Evolutionary conservation across 2,888 invertebrate genomes (phyloP).

Genomic region (Epistrophe grossulariae): DNA sequence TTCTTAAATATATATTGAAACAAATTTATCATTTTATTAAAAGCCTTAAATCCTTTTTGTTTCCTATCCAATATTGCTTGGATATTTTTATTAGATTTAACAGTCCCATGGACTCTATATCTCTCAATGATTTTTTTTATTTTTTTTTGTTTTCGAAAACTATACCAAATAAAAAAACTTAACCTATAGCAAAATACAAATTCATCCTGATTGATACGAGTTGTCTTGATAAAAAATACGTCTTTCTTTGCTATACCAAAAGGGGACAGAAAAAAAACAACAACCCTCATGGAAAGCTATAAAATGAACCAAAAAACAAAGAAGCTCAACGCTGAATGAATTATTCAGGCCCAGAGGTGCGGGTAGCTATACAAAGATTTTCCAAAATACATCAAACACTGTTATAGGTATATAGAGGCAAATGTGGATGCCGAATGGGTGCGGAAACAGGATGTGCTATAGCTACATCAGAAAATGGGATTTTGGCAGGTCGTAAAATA

Average conservation of each 20-base stretch:
- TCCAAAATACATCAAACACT: slow-evolving; percentile 54
- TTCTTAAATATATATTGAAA: neutral
- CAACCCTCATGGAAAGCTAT: neutral
- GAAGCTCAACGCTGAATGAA: slow-evolving; percentile 48
- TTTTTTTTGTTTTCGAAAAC: neutral
- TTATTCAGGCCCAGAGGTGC: slow-evolving; percentile 51
- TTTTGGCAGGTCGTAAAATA: slow-evolving; percentile 37
- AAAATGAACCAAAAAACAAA: neutral
- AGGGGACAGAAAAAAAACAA: neutral
- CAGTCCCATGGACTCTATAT: neutral
- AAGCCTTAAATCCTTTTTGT: neutral
- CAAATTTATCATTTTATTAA: neutral
- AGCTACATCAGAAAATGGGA: neutral
- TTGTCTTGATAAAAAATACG: neutral
- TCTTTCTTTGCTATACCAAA: neutral
- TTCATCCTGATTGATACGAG: neutral
- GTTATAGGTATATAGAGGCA: neutral
- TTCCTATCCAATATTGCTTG: neutral
- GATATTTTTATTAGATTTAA: neutral
- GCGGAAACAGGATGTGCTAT: neutral
- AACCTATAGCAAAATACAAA: neutral
- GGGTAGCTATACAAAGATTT: slow-evolving; percentile 66
- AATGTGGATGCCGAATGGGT: slow-evolving; percentile 1
- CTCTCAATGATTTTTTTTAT: neutral
- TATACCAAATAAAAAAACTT: neutral